Base-by-base conservation (phyloP, 2,113 vertebrate species). In the Irena cyanogastra region DNA sequence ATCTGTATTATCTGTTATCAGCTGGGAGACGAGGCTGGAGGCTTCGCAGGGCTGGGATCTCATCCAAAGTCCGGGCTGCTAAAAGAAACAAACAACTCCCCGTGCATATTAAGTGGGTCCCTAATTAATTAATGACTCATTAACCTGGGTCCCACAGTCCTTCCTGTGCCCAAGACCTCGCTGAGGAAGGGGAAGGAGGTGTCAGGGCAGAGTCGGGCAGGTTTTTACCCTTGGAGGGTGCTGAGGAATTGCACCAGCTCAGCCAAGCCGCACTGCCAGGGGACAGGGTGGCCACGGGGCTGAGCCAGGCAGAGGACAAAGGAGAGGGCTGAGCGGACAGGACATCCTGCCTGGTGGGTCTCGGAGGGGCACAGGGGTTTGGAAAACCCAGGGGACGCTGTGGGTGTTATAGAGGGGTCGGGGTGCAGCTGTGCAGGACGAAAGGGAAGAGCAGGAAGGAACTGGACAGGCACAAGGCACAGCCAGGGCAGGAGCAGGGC, bases 1-100 rank as follows among this genome's bases (percentile, higher is more conserved):
- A 93, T 95, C 93, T 95, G 79, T 93, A 88, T 96, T 97, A 97
- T 97, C 96, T 96, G 83, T 96, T 97, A 97, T 95, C 95, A 94
- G 92, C 95, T 83, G 94, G 75, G 91, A 96, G 93, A 95, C 33
- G 78, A 91, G 91, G 94, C 93, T 96, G 92, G 94, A 95, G 94
- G 87, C 96, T 89, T 94, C 69, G 16, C 77, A 63, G 76, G 68
- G 93, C 89, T 93, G 96, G 95, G 95, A 96, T 91, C 74, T 79
- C 82, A 49, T 95, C 90, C 96, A 96, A 93, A 96, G 93, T 93
- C 87, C 18, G 3, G 89, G 93, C 92, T 70, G 83, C 74, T 90
- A 94, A 95, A 95, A 90, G 94, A 95, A 96, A 96, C 93, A 95
- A 95, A 93, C 95, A 96, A 93, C 90, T 87, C 82, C 41, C 75